phyloP scores from a whole-genome alignment of 2,888 invertebrate species.

The Drosophila anomalata region DNA sequence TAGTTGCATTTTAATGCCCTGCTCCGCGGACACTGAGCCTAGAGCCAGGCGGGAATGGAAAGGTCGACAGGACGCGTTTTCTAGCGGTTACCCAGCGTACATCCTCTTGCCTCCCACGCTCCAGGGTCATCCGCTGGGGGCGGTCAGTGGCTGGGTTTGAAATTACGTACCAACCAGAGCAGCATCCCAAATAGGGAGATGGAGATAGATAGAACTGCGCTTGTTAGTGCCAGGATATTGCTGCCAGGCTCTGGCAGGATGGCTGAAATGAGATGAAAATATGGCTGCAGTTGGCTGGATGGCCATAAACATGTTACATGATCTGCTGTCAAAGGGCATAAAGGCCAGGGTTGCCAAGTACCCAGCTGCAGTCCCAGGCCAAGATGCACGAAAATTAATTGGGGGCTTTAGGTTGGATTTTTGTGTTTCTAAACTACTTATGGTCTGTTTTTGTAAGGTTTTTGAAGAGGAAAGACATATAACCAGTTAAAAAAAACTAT shows the following conservation, averaged over 20 bases:
- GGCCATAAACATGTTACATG: conserved; percentile 51
- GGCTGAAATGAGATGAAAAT: conserved; percentile 38
- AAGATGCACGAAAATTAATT: conserved; percentile 13
- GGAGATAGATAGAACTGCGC: conserved; percentile 4
- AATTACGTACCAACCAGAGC: conserved; percentile 50
- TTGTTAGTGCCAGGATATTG: conserved; percentile 48
- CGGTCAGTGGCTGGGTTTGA: conserved; percentile 60
- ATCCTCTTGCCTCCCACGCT: conserved; percentile 1
- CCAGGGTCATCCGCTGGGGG: conserved; percentile 21
- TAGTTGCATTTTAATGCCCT: conserved; percentile 62
- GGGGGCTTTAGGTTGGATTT: neutral
- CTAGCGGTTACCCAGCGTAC: conserved; percentile 47
- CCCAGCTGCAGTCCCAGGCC: conserved; percentile 6
- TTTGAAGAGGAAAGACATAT: too few species aligned
- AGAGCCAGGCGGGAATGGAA: conserved; percentile 33
- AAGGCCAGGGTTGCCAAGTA: conserved; percentile 10
- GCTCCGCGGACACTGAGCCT: conserved; percentile 43
- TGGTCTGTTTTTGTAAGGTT: neutral
- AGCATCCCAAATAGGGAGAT: conserved; percentile 10
- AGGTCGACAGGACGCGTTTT: conserved; percentile 66
- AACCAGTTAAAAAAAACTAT: too few species aligned
- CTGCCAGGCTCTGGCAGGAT: conserved; percentile 5
- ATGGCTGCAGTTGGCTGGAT: conserved; percentile 31
- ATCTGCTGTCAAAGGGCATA: conserved; percentile 14
- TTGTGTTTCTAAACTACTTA: neutral